Base-by-base conservation (phyloP, 2,888 invertebrate species). In the Frankliniella fusca region DNA sequence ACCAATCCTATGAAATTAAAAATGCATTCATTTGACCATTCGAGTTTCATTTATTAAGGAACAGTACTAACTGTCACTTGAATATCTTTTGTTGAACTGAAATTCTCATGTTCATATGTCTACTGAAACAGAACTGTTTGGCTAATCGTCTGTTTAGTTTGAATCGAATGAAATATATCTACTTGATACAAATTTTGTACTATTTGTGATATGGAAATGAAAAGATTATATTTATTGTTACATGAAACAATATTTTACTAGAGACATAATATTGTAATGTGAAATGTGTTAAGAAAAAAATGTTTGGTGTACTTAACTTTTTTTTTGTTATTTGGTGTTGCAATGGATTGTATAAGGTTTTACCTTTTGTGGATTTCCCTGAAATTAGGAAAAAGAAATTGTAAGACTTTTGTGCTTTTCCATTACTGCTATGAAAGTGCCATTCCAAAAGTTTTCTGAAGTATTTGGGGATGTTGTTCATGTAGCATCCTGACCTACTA, bases 181-280 rank as follows among this genome's bases (percentile, higher is more conserved):
- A 76, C 70, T 76, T 76, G 70, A 76, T 76, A 76, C 70, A 76
- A 76, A 27, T 76, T 76, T 76, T 76, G 70, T 76, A 76, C 70
- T 76, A 76, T 76, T 76, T 76, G 70, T 76, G 70, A 76, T 76
- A 76, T 76, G 70, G 70, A 76, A 76, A 76, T 23, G 27, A 76
- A 76, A 76, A 76, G 70, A 76, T 76, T 76, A 76, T 76, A 76
- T 76, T 76, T 76, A 76, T 76, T 76, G 70, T 76, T 76, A 76
- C 27, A 76, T 76, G 70, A 27, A 76, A 76, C 70, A 76, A 76
- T 76, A 76, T 76, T 76, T 76, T 76, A 76, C 27, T 76, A 76
- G 70, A 76, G 70, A 76, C 70, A 76, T 27, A 27, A 76, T 76
- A 27, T 27, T 76, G 70, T 76, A 76, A 76, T 76, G 70, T 76